Evolutionary conservation across 1,140 invertebrate genomes (phyloP).

Genomic region (Camponotus pennsylvanicus): DNA sequence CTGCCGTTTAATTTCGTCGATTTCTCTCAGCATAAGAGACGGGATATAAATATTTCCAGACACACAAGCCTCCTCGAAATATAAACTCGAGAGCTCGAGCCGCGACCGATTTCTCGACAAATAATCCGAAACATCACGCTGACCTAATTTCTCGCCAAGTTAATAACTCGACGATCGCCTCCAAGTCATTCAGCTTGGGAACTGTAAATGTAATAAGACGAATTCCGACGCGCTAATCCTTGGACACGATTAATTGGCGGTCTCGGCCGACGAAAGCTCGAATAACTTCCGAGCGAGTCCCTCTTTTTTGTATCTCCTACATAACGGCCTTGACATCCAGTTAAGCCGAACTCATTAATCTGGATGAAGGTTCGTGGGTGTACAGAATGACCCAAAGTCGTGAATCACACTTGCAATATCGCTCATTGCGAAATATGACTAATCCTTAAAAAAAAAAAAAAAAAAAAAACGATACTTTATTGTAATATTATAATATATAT

Average conservation of each 20-base stretch:
- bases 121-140: slow-evolving; percentile 21
- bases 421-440: neutral
- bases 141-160: slow-evolving; percentile 11
- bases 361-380: slow-evolving; percentile 9
- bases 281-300: neutral
- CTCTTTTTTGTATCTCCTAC: slow-evolving; percentile 1
- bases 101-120: neutral
- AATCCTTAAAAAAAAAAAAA: neutral
- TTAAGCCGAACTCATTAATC: slow-evolving; percentile 29
- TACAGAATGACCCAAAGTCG: neutral
- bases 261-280: neutral
- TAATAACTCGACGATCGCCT: slow-evolving; percentile 23
- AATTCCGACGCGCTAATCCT: neutral
- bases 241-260: slow-evolving; percentile 7
- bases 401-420: neutral
- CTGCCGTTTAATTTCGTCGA: neutral
- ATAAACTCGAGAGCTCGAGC: neutral
- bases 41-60: neutral
- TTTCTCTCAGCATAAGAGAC: neutral
- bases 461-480: neutral
- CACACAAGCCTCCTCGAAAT: neutral
- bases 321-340: neutral
- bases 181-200: slow-evolving; percentile 8
- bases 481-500: no score
- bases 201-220: slow-evolving; percentile 6